phyloP scores from a whole-genome alignment of 2,797 vertebrate species.

The Cygnus olor region DNA sequence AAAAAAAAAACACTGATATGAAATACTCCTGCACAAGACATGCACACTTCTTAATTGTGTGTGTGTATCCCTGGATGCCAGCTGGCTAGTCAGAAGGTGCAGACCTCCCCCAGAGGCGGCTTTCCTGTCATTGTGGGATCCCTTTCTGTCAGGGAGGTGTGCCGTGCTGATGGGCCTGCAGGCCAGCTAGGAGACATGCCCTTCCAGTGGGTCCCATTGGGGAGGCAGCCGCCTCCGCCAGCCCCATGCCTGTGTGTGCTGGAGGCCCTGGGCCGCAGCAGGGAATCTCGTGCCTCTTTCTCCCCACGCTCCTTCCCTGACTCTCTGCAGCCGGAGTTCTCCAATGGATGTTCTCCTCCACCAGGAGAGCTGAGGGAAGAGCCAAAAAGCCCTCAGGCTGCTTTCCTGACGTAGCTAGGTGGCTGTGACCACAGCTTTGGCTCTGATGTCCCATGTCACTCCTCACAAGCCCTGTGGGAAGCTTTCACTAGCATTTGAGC shows the following conservation, averaged over 20 bases:
- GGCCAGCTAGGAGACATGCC: fast-evolving
- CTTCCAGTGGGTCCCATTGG: neutral
- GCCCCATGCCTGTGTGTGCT: neutral
- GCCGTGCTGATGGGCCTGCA: neutral
- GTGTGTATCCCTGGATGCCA: fast-evolving
- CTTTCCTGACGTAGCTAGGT: neutral
- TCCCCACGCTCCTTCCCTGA: neutral
- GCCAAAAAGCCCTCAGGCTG: neutral
- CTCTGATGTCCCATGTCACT: neutral
- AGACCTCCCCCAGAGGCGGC: neutral
- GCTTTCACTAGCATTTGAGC: neutral
- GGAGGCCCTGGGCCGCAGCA: neutral
- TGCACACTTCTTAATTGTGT: neutral
- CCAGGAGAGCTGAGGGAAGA: neutral
- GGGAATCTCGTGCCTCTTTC: fast-evolving
- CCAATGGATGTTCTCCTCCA: neutral
- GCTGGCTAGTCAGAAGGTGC: neutral
- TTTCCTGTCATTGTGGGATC: neutral
- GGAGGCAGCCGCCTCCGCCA: neutral
- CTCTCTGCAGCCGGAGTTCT: neutral
- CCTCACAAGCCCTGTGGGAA: neutral
- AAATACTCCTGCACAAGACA: neutral
- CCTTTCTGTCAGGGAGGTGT: neutral
- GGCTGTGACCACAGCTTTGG: too few relatives aligned
- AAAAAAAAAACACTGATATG: neutral